Percentiles rank a stretch among this genome's conserved stretches.
Evolutionary conservation across 2,888 invertebrate species (phyloP).

Genomic region (Homarus gammarus): DNA sequence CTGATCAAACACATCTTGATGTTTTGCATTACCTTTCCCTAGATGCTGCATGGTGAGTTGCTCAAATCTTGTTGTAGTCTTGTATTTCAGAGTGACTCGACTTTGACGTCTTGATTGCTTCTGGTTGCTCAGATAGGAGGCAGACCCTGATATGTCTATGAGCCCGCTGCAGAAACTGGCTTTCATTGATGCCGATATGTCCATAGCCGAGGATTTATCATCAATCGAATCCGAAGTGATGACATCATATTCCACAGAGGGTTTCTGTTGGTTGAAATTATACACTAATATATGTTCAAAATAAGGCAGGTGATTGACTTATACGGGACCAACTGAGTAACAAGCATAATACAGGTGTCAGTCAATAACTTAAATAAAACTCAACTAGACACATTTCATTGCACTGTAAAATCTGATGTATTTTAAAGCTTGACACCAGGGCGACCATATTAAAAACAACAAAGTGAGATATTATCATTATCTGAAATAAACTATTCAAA

Average conservation of each 20-base stretch:
- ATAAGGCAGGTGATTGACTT: no score
- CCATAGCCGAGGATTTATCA: constrained; percentile 34
- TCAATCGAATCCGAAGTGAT: constrained; percentile 19
- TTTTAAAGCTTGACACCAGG: no score
- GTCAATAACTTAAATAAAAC: no score
- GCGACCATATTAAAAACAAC: no score
- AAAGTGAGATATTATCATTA: no score
- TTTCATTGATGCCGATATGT: constrained; percentile 24
- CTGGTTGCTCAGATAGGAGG: constrained; percentile 24
- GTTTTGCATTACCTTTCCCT: constrained; percentile 4
- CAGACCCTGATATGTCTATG: constrained; percentile 22
- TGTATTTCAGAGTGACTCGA: constrained; percentile 30
- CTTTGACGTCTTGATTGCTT: constrained; percentile 2
- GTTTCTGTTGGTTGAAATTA: no score
- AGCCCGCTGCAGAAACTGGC: constrained; percentile 39
- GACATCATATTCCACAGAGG: not conserved
- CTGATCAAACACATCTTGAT: constrained; percentile 36
- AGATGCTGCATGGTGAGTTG: constrained; percentile 42
- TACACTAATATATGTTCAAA: no score
- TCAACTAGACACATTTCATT: no score
- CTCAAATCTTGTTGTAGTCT: constrained; percentile 31
- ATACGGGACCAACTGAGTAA: no score
- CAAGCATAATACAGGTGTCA: no score
- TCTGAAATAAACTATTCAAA: no score
- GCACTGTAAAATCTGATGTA: no score